phyloP scores from a whole-genome alignment of 2,113 vertebrate genomes.

The Aptenodytes forsteri region DNA sequence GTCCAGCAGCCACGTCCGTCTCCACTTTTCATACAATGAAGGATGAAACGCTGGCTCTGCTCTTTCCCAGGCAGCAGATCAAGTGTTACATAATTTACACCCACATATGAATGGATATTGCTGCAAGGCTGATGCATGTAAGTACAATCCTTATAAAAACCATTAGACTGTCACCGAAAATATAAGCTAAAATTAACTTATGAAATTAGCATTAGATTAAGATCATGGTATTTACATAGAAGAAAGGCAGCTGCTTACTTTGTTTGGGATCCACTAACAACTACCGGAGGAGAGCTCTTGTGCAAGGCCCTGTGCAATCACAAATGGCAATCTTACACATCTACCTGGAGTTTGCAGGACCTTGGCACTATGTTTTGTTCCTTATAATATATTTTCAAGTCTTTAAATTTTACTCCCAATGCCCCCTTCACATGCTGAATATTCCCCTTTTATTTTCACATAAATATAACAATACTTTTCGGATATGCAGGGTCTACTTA shows the following conservation, averaged over 20 bases:
- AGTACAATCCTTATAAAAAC: conserved; percentile 3
- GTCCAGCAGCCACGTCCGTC: accelerated
- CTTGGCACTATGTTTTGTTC: background rate
- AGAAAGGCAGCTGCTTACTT: background rate
- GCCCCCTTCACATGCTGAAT: background rate
- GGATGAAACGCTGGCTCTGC: background rate
- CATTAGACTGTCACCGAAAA: conserved; percentile 49
- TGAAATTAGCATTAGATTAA: background rate
- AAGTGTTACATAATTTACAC: background rate
- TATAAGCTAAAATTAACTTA: background rate
- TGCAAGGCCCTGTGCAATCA: background rate
- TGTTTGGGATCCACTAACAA: background rate
- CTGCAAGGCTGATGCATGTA: background rate
- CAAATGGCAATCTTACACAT: background rate
- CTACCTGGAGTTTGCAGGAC: background rate
- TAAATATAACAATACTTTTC: background rate
- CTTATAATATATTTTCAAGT: background rate
- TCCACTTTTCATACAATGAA: background rate
- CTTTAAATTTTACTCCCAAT: background rate
- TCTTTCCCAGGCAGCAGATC: background rate
- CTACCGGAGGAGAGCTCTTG: background rate
- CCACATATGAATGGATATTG: background rate
- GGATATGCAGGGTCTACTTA: background rate
- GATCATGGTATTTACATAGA: background rate
- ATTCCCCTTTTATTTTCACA: background rate